Conservation (phyloP, 2,113 vertebrate genomes). For the Anarhynchus alexandrinus region DNA sequence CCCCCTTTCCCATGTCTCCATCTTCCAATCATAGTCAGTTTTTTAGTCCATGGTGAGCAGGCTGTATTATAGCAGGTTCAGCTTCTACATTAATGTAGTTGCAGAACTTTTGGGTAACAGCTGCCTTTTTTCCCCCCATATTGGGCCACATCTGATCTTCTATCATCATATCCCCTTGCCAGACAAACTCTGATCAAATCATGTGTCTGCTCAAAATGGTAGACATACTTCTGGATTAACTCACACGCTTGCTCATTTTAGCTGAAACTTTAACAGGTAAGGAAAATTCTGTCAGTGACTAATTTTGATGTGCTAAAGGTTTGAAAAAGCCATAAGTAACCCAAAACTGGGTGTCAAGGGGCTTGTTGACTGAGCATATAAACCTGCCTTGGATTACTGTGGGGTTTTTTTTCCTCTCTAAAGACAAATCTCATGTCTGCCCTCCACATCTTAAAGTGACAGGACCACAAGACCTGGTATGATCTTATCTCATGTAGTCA, state of each 20-base stretch:
- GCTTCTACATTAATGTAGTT: neutral
- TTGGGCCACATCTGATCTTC: neutral
- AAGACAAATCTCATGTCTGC: neutral
- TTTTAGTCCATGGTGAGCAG: neutral
- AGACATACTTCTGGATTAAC: accelerated
- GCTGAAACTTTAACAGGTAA: neutral
- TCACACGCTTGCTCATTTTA: accelerated
- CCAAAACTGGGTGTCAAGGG: neutral
- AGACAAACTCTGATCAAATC: neutral
- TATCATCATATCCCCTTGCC: neutral
- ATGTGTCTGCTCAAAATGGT: neutral
- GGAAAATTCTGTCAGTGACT: neutral
- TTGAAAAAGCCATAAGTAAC: neutral
- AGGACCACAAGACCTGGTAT: neutral
- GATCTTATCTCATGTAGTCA: neutral
- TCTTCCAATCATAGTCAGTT: neutral
- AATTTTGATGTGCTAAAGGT: neutral
- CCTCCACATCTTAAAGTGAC: neutral
- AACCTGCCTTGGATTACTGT: neutral
- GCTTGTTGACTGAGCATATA: neutral
- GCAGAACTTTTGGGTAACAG: neutral
- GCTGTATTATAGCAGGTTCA: neutral
- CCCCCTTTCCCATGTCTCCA: neutral
- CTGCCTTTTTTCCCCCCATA: neutral
- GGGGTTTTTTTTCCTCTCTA: too few species aligned